Evolutionary conservation across 2,797 vertebrate species (phyloP), one percentile per base, ranked within the genome.

Genomic region (Sebastes ruberrimus): DNA sequence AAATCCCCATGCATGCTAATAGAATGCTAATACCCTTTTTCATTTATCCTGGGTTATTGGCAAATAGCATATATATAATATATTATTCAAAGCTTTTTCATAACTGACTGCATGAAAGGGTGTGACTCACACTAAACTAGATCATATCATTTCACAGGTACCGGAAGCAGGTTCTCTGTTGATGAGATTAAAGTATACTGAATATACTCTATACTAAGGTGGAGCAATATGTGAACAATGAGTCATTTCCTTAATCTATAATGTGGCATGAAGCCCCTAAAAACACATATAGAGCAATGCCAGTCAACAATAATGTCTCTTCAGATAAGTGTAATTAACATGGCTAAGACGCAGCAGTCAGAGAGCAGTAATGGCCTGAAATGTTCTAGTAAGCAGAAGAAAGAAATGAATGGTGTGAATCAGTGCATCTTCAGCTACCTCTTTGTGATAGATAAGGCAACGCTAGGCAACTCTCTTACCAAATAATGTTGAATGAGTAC

Each of bases 361-460:
- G 33, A 79, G 42, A 84, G 65, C 71, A 76, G 62, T 66, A 74
- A 88, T 81, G 56, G 64, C 25, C 61, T 70, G 62, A 82, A 42
- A 81, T 84, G 2, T 86, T 87, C 74, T 65, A 53, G 63, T 3
- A 11, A 83, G 32, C 60, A 82, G 60, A 85, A 77, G 69, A 85
- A 88, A 74, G 52, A 69, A 81, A 83, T 86, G 73, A 86, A 89
- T 90, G 76, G 55, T 53, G 56, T 82, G 32, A 89, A 87, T 89
- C 62, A 69, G 38, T 66, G 69, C 69, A 88, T 82, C 69, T 87
- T 71, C 49, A 71, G 69, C 70, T 73, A 56, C 67, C 55, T 49
- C 63, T 85, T 81, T 84, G 71, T 90, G 70, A 91, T 20, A 32
- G 49, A 83, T 18, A 16, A 68, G 35, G 33, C 64, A 63, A 77